phyloP scores from a whole-genome alignment of 1,140 invertebrate species.

The Sarcophaga peregrina region DNA sequence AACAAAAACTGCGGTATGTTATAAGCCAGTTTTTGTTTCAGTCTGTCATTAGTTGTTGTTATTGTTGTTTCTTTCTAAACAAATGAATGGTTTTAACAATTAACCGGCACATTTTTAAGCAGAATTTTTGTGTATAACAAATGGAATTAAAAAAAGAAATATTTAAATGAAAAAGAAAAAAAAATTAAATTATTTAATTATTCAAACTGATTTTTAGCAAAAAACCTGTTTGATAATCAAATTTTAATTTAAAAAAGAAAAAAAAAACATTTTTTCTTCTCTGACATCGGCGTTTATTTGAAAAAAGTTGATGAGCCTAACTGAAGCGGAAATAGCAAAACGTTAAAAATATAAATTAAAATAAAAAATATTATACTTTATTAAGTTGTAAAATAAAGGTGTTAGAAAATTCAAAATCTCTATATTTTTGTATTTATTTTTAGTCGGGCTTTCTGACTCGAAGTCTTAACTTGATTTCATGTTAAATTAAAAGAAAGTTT shows the following conservation, averaged over 20 bases:
- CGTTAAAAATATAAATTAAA: too few relatives aligned
- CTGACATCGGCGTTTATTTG: too few relatives aligned
- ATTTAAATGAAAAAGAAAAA: not conserved
- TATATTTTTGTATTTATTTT: too few relatives aligned
- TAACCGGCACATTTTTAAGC: slow-evolving; percentile 2
- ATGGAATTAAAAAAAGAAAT: not conserved
- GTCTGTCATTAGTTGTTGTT: not conserved
- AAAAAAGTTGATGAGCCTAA: too few relatives aligned
- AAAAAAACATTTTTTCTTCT: too few relatives aligned
- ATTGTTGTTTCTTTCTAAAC: not conserved
- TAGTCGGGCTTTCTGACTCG: too few relatives aligned
- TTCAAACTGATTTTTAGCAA: not conserved
- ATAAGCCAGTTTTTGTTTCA: not conserved
- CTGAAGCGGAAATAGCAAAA: too few relatives aligned
- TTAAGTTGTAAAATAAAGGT: too few relatives aligned
- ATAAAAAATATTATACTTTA: too few relatives aligned
- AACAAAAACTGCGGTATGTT: not conserved
- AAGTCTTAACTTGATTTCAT: too few relatives aligned
- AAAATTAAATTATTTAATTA: not conserved
- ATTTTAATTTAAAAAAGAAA: not conserved
- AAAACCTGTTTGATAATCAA: not conserved
- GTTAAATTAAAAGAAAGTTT: too few relatives aligned
- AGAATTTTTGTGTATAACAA: not conserved
- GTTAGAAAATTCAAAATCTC: too few relatives aligned
- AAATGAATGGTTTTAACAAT: slow-evolving; percentile 13